These are phyloP conservation scores for Enteromius argenteus DNA, from an alignment of 2,797 vertebrate genomes.

Conservation along the genomic window DNA sequence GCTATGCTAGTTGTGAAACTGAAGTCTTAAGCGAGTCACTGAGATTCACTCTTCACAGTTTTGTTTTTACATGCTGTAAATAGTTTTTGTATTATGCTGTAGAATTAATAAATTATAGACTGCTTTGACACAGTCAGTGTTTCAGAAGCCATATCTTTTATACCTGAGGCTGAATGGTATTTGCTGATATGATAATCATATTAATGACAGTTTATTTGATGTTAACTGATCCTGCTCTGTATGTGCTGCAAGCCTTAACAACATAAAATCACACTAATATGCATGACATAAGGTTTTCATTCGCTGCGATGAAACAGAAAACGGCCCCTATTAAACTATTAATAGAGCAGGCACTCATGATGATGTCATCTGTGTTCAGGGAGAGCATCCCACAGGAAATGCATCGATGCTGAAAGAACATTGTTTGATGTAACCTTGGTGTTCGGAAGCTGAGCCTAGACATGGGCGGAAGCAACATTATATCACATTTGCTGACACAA, in stretches of 20 bases:
- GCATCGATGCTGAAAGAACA: slow-evolving; percentile 36
- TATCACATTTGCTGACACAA: slow-evolving; percentile 18
- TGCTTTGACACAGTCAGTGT: slow-evolving; percentile 52
- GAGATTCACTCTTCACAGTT: slow-evolving; percentile 60
- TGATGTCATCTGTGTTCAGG: slow-evolving; percentile 52
- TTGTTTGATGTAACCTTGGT: slow-evolving; percentile 43
- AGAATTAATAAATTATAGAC: slow-evolving; percentile 78
- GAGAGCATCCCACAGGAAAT: slow-evolving; percentile 41
- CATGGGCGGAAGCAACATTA: not conserved
- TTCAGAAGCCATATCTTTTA: slow-evolving; percentile 12
- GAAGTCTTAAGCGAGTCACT: slow-evolving; percentile 62
- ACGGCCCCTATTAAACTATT: slow-evolving; percentile 39
- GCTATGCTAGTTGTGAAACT: slow-evolving; percentile 59
- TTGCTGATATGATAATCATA: not conserved
- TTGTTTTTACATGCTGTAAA: slow-evolving; percentile 77
- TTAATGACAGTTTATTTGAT: not conserved
- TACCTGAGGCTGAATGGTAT: not conserved
- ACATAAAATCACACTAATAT: not conserved
- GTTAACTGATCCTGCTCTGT: not conserved
- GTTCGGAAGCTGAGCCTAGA: not conserved
- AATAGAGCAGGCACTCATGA: slow-evolving; percentile 46
- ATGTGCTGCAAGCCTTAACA: not conserved
- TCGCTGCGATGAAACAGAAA: slow-evolving; percentile 40
- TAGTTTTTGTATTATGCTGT: slow-evolving; percentile 75
- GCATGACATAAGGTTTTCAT: slow-evolving; percentile 7